Percentiles rank a stretch among this genome's conserved stretches.
Conservation (phyloP, 1,140 invertebrate species). For the Schlechtendalia chinensis region DNA sequence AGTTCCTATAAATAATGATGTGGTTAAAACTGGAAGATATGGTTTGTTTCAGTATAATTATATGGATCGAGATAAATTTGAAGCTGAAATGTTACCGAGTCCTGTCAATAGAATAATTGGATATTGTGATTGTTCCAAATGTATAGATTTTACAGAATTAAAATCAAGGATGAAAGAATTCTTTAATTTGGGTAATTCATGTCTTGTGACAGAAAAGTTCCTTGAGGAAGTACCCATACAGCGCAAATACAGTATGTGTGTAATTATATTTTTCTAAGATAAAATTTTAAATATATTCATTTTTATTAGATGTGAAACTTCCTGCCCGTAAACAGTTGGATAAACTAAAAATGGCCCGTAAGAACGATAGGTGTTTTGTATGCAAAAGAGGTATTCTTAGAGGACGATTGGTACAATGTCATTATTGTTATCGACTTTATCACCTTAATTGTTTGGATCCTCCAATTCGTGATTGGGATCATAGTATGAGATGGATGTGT, state of each 20-base stretch:
- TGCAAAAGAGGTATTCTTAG: slow-evolving; percentile 32
- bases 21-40: not conserved
- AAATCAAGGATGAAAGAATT: not conserved
- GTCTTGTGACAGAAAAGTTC: not conserved
- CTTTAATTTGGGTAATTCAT: not conserved
- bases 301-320: slow-evolving; percentile 34
- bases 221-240: slow-evolving; percentile 13
- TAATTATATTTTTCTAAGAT: not conserved
- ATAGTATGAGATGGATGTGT: slow-evolving; percentile 40
- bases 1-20: not conserved
- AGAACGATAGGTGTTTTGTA: slow-evolving; percentile 23
- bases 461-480: slow-evolving; percentile 59
- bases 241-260: slow-evolving; percentile 13
- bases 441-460: slow-evolving; percentile 93
- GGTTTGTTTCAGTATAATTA: not conserved
- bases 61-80: not conserved
- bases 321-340: slow-evolving; percentile 19
- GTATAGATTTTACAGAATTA: not conserved
- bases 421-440: slow-evolving; percentile 87
- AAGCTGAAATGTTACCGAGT: not conserved
- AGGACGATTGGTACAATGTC: slow-evolving; percentile 62
- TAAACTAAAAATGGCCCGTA: slow-evolving; percentile 28
- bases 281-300: not conserved
- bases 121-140: not conserved
- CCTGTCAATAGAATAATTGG: not conserved